These are phyloP conservation scores for Saiga tatarica DNA, from an alignment of 2,113 vertebrate genomes.

Conservation along the genomic window DNA sequence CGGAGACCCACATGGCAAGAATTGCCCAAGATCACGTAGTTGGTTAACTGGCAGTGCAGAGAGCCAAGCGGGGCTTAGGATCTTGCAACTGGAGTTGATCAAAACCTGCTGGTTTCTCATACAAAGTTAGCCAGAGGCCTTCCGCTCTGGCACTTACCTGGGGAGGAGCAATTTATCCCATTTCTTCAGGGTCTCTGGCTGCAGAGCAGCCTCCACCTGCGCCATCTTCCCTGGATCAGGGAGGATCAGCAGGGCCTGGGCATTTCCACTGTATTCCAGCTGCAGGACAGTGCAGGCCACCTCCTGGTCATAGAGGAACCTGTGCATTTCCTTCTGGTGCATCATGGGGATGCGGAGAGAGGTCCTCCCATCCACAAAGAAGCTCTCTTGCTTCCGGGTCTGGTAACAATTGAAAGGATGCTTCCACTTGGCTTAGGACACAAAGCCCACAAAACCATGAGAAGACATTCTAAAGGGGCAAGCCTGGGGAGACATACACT, in stretches of 20 bases:
- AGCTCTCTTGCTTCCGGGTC: conserved; percentile 71
- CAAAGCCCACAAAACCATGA: conserved; percentile 30
- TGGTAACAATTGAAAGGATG: conserved; percentile 76
- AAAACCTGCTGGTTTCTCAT: not conserved
- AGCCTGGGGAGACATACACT: not conserved
- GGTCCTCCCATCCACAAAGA: conserved; percentile 61
- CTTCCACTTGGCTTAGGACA: conserved; percentile 81
- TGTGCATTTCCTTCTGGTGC: conserved; percentile 80
- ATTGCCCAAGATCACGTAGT: not conserved
- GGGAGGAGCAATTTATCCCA: conserved; percentile 45
- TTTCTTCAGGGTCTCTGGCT: conserved; percentile 62
- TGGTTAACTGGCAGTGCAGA: not conserved
- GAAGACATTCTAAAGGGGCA: not conserved
- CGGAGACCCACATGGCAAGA: not conserved
- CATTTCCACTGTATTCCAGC: conserved; percentile 86
- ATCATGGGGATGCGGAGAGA: conserved; percentile 77
- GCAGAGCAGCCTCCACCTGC: conserved; percentile 75
- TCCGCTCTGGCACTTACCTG: not conserved
- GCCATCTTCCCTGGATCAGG: conserved; percentile 83
- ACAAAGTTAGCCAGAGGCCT: too few species aligned
- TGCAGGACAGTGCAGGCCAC: conserved; percentile 83
- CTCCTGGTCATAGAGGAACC: conserved; percentile 79
- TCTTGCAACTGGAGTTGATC: not conserved
- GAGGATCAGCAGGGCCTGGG: conserved; percentile 83
- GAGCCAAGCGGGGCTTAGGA: not conserved